Evolutionary conservation across 2,888 invertebrate genomes (phyloP), one percentile per base, ranked within the genome.

Genomic region (Eledone cirrhosa): DNA sequence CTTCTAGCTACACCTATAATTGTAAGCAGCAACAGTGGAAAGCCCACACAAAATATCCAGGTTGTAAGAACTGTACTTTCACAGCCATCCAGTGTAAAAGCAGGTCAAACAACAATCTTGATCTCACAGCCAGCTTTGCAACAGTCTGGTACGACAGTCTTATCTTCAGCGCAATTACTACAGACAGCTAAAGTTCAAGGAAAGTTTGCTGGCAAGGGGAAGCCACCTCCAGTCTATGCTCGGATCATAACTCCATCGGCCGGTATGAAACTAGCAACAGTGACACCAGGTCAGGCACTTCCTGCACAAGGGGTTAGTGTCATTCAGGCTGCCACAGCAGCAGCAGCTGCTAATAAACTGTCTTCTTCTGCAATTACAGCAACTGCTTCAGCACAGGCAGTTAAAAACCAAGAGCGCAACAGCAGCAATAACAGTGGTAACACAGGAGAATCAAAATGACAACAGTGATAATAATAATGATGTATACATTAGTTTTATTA

Each of bases 61-160:
- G 86, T 89, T 79, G 87, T 90, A 59, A 85, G 88, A 79, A 89
- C 90, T n/a, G 87, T 90, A 53, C 81, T 90, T 47, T 86, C 88
- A 4, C 89, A 89, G 78, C 88, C 87, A 79, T 86, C 85, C 53
- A 87, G 87, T 41, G 83, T 88, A 11, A 89, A 89, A 79, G 87
- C 89, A 1, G 89, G 88, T 0, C 89, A 89, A 79, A 85, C 88
- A 27, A 89, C 89, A 63, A 87, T 90, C 72, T 84, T 90, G 47
- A 87, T 90, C 79, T 87, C 89, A 14, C 89, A 89, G 83, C 88
- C 89, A 24, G 81, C 84, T 13, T 76, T 88, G 48, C 86, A 86
- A 65, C 86, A 85, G 48, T 82, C 83, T 27, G 84, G 81, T 7
- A 79, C 82, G 19, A 84, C 84, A 75, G 82, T 85, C 77, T 79